Conservation (phyloP, 2,113 vertebrate genomes). For the Takifugu flavidus region DNA sequence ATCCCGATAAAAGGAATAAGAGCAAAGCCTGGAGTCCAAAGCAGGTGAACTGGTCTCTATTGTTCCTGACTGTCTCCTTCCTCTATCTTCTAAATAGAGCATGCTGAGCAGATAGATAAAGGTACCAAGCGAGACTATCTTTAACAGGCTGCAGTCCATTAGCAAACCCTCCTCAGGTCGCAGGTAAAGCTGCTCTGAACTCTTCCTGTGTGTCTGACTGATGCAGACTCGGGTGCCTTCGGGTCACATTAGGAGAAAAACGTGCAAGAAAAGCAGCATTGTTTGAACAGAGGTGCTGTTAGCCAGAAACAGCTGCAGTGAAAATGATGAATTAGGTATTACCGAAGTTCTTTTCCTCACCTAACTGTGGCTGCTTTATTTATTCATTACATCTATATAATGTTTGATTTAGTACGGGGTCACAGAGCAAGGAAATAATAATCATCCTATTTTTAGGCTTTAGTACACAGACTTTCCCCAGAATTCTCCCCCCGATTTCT, state of each 20-base stretch:
- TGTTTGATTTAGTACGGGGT: slow-evolving; percentile 16
- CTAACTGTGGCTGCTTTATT: slow-evolving; percentile 11
- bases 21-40: too few species aligned
- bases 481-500: too few species aligned
- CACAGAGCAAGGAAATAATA: background rate
- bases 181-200: slow-evolving; percentile 22
- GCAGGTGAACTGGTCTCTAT: too few species aligned
- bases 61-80: background rate
- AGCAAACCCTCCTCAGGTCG: slow-evolving; percentile 23
- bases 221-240: slow-evolving; percentile 44
- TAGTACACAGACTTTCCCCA: too few species aligned
- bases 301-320: slow-evolving; percentile 17
- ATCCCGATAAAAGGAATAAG: too few species aligned
- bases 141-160: slow-evolving; percentile 43
- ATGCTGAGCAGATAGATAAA: slow-evolving; percentile 33
- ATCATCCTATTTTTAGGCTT: too few species aligned
- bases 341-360: slow-evolving; percentile 16
- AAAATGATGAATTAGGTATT: slow-evolving; percentile 33
- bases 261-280: slow-evolving; percentile 20
- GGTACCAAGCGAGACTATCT: slow-evolving; percentile 39
- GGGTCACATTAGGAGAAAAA: slow-evolving; percentile 35
- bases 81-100: slow-evolving; percentile 3
- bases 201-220: slow-evolving; percentile 28
- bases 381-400: background rate
- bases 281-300: slow-evolving; percentile 21